Conservation (phyloP, 2,888 invertebrate genomes). For the Philopedon plagiatum region DNA sequence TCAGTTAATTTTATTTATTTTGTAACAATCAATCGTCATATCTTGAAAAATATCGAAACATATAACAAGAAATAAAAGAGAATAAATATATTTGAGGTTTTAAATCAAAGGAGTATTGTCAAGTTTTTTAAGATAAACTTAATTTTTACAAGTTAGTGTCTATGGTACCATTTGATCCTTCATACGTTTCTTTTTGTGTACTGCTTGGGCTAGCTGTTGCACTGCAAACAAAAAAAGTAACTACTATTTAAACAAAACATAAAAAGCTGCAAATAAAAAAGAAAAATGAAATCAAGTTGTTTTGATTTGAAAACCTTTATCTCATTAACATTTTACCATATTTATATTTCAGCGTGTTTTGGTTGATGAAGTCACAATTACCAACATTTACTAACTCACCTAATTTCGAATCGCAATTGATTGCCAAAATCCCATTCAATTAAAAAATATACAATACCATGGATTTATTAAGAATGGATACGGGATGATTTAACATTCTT, state of each 20-base stretch:
- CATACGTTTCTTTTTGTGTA: constrained; percentile 11
- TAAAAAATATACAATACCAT: no score
- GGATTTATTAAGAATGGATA: no score
- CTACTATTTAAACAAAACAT: constrained; percentile 20
- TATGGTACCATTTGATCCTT: not conserved
- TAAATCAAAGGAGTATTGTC: not conserved
- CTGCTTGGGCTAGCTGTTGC: constrained; percentile 10
- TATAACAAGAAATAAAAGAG: constrained; percentile 11
- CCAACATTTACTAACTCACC: no score
- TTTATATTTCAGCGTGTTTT: no score
- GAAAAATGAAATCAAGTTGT: not conserved
- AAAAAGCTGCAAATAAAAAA: constrained; percentile 28
- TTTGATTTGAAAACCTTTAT: constrained; percentile 9
- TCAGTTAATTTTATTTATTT: not conserved
- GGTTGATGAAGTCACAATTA: no score
- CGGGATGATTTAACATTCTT: no score
- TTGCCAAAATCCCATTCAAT: no score
- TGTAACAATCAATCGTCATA: not conserved
- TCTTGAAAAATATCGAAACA: not conserved
- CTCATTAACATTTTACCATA: no score
- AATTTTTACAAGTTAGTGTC: constrained; percentile 30
- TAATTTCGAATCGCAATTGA: no score
- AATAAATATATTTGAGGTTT: no score
- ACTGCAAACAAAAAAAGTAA: constrained; percentile 37
- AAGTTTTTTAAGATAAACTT: not conserved